Evolutionary conservation across 2,797 vertebrate genomes (phyloP).

Genomic region (Anguilla anguilla): DNA sequence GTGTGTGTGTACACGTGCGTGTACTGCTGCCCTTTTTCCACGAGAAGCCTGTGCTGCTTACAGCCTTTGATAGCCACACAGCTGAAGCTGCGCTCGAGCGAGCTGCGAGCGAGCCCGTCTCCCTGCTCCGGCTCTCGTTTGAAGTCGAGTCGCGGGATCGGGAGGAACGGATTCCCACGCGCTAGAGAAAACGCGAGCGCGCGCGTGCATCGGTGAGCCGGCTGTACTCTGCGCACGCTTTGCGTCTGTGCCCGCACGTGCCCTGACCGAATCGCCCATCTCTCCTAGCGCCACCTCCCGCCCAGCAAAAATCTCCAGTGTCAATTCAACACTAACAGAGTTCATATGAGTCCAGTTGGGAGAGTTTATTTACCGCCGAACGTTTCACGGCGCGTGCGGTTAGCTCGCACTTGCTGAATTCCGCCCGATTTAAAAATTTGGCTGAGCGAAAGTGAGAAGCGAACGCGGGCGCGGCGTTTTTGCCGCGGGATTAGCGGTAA

Average conservation of each 20-base stretch:
- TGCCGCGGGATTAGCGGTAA: not conserved
- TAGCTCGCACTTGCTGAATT: not conserved
- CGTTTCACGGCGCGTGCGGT: not conserved
- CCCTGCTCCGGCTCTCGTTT: not conserved
- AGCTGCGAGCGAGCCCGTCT: not conserved
- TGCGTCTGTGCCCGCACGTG: not conserved
- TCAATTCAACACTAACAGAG: too few species aligned
- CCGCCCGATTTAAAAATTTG: not conserved
- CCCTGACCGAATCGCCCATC: not conserved
- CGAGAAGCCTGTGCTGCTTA: not conserved
- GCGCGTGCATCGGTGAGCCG: not conserved
- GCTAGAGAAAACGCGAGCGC: not conserved
- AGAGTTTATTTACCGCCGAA: too few species aligned
- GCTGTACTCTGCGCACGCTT: not conserved
- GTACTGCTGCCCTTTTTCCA: not conserved
- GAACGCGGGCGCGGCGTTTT: conserved; percentile 2
- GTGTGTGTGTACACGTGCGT: not conserved
- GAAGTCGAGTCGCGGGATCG: not conserved
- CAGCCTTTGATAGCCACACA: not conserved
- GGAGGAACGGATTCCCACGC: not conserved
- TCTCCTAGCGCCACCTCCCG: not conserved
- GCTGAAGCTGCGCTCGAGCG: not conserved
- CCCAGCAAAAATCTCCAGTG: too few species aligned
- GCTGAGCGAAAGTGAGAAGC: conserved; percentile 10
- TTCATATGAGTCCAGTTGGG: too few species aligned